phyloP scores from a whole-genome alignment of 2,113 vertebrate genomes.

The Osmerus mordax region DNA sequence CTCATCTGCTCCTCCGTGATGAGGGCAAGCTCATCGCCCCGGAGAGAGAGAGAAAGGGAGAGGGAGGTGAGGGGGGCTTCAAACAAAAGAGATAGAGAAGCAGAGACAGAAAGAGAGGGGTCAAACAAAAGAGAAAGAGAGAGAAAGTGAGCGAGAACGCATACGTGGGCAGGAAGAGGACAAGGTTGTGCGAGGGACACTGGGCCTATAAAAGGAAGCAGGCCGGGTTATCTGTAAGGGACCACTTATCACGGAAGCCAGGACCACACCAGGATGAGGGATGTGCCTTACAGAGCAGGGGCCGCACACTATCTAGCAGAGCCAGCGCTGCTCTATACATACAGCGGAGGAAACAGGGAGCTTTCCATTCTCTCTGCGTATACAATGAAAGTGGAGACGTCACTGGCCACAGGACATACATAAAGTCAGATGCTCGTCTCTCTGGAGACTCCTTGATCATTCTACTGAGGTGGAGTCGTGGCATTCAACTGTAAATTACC shows the following conservation, averaged over 20 bases:
- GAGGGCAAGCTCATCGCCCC: neutral
- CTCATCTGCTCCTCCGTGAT: constrained; percentile 5
- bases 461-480: too few relatives aligned
- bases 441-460: too few relatives aligned
- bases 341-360: constrained; percentile 67
- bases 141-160: constrained; percentile 19
- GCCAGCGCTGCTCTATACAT: constrained; percentile 69
- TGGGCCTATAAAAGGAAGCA: constrained; percentile 63
- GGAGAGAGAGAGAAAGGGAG: neutral
- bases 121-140: constrained; percentile 25
- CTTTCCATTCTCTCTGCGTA: constrained; percentile 51
- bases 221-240: constrained; percentile 76
- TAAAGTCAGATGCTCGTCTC: too few relatives aligned
- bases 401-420: too few relatives aligned
- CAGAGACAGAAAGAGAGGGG: constrained; percentile 2
- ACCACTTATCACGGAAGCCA: constrained; percentile 72
- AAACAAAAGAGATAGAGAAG: too few relatives aligned
- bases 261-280: constrained; percentile 62
- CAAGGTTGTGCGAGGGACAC: constrained; percentile 68
- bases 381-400: too few relatives aligned
- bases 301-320: constrained; percentile 66
- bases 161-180: constrained; percentile 40
- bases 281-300: constrained; percentile 62
- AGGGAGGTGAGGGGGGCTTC: neutral
- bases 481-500: too few relatives aligned